Evolutionary conservation across 2,888 invertebrate species (phyloP).

Genomic region (Erebia aethiops): DNA sequence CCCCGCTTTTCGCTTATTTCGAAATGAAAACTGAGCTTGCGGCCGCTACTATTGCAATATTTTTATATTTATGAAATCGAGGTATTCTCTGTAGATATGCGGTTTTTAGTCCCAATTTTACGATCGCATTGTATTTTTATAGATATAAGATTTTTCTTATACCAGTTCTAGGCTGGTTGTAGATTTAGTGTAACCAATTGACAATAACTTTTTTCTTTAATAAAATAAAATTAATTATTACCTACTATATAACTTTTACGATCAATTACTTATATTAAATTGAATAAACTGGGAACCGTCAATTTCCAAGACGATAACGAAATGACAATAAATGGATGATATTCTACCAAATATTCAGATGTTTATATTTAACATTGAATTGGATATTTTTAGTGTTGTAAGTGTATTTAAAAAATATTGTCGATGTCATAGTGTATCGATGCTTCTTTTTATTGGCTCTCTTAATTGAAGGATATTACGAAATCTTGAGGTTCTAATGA

Average conservation of each 20-base stretch:
- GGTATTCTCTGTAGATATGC: conserved; percentile 69
- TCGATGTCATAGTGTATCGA: not conserved
- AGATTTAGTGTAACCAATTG: conserved; percentile 44
- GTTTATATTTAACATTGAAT: conserved; percentile 28
- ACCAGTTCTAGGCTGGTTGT: conserved; percentile 37
- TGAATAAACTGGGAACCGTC: conserved; percentile 52
- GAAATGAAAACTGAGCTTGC: conserved; percentile 64
- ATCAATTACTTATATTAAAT: conserved; percentile 63
- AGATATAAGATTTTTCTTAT: conserved; percentile 62
- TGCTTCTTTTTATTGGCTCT: conserved; percentile 6
- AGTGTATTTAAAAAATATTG: conserved; percentile 23
- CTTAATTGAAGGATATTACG: not conserved
- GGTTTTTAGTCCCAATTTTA: conserved; percentile 58
- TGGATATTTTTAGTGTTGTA: conserved; percentile 31
- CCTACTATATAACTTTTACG: conserved; percentile 52
- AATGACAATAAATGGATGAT: conserved; percentile 60
- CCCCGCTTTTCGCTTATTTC: conserved; percentile 69
- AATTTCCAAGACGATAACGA: conserved; percentile 64
- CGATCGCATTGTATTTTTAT: conserved; percentile 74
- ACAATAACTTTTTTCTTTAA: conserved; percentile 60
- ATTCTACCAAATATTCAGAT: conserved; percentile 31
- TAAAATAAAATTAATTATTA: conserved; percentile 3
- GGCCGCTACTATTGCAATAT: conserved; percentile 59
- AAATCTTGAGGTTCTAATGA: not conserved
- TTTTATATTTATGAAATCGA: conserved; percentile 63